These are phyloP conservation scores for Hydrotaea diabolus DNA, from an alignment of 2,888 invertebrate species.

Conservation along the genomic window DNA sequence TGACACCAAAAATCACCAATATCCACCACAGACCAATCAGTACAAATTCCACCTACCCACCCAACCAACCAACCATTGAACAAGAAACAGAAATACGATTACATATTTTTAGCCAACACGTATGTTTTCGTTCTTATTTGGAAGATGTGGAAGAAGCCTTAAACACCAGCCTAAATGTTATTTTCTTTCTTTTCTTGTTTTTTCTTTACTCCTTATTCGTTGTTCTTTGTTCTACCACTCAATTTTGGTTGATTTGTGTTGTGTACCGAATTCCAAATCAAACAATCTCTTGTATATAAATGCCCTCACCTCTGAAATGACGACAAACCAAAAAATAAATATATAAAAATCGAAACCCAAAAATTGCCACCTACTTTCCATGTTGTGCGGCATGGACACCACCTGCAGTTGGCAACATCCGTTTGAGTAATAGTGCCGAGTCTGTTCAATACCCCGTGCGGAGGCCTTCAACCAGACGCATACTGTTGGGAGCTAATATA, in stretches of 20 bases:
- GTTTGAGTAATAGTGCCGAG: slow-evolving; percentile 84
- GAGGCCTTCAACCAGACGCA: slow-evolving; percentile 83
- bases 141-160: slow-evolving; percentile 1
- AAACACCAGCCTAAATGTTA: slow-evolving; percentile 44
- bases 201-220: slow-evolving; percentile 53
- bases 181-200: slow-evolving; percentile 55
- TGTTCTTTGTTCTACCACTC: slow-evolving; percentile 44
- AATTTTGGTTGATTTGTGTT: slow-evolving; percentile 61
- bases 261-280: slow-evolving; percentile 58
- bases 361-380: background rate
- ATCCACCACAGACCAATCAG: slow-evolving; percentile 4
- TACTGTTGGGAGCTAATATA: slow-evolving; percentile 80
- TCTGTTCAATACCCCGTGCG: slow-evolving; percentile 84
- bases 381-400: background rate
- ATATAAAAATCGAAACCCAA: too few species aligned
- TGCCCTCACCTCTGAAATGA: slow-evolving; percentile 37
- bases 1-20: slow-evolving; percentile 1
- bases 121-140: slow-evolving; percentile 22
- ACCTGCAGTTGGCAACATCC: slow-evolving; percentile 82
- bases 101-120: slow-evolving; percentile 14
- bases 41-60: background rate
- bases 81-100: background rate
- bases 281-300: slow-evolving; percentile 50
- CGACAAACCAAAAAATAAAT: slow-evolving; percentile 1
- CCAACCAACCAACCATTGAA: background rate